Base-by-base conservation (phyloP, 2,113 vertebrate genomes). In the Neoarius graeffei region DNA sequence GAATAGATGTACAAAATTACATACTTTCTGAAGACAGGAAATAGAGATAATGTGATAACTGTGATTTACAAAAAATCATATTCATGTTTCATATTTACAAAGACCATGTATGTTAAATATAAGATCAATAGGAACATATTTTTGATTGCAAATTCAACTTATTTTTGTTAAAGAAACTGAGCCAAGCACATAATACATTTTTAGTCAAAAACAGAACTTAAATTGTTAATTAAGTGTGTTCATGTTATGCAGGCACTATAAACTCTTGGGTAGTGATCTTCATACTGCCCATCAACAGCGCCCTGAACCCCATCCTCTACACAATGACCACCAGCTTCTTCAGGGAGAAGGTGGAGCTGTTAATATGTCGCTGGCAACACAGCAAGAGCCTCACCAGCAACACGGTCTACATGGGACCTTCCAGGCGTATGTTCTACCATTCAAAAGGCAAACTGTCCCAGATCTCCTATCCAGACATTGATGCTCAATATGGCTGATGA, bases 261-360 rank as follows among this genome's bases (percentile, higher is more conserved):
- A 95, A 94, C 89, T 97, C 94, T 88, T 96, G 94, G 94, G 92
- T 95, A 14, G 95, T 96, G 83, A 94, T 96, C 89, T 96, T 97
- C 87, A 92, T 97, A 91, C 94, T 98, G 30, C 95, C 96, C 13
- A 94, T 96, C 87, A 96, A 96, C 93, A 97, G 95, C 48, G 96
- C 96, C 85, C 93, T 96, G 89, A 98, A 97, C 90, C 94, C 95
- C 79, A 94, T 96, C 90, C 94, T 97, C 23, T 96, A 96, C 90
- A 96, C 95, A 0, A 89, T 97, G 84, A 97, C 95, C 90, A 96
- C 95, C 87, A 96, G 92, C 89, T 95, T 96, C 93, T 97, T 97
- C 91, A 95, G 96, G 87, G 95, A 97, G 90, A 96, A 96, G 84
- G 92, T 96, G 88, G 96, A 97, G 86, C 62, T 95, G 79, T 92